phyloP scores from a whole-genome alignment of 23 tunicate genomes.

The Ciona savignyi region DNA sequence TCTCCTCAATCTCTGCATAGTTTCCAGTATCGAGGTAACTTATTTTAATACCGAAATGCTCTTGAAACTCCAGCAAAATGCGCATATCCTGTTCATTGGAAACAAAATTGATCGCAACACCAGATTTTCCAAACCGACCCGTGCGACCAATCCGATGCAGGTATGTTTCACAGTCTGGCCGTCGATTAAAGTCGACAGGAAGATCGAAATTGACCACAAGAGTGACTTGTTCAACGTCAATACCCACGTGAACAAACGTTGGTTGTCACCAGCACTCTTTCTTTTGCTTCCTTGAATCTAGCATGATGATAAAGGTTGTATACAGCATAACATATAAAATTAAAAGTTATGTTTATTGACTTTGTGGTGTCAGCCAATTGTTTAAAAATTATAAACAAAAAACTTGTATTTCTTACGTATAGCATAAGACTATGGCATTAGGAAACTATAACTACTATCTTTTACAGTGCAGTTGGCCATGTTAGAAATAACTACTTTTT shows the following conservation, averaged over 20 bases:
- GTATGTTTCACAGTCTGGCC: conserved; percentile 93
- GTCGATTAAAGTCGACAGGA: conserved; percentile 56
- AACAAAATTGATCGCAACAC: conserved; percentile 94
- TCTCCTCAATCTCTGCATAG: conserved; percentile 70
- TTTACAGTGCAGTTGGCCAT: no score
- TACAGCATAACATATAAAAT: no score
- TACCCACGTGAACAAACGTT: conserved; percentile 97
- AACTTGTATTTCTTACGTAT: no score
- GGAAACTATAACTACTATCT: no score
- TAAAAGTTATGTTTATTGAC: no score
- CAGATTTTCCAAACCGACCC: conserved; percentile 97
- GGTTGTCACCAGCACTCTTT: conserved; percentile 86
- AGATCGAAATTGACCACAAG: conserved; percentile 93
- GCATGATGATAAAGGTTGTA: no score
- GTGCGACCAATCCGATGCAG: conserved; percentile 97
- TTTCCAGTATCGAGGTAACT: conserved; percentile 66
- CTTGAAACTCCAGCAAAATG: conserved; percentile 50
- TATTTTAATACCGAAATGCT: conserved; percentile 55
- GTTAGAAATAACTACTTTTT: no score
- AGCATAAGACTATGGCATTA: no score
- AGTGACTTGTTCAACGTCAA: conserved; percentile 95
- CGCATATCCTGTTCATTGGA: conserved; percentile 43
- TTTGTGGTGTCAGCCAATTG: no score
- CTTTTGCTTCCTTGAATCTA: conserved; percentile 89
- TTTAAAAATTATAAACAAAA: no score